These are phyloP conservation scores for Ceratotherium simum DNA, from an alignment of 2,113 vertebrate genomes.

Conservation along the genomic window DNA sequence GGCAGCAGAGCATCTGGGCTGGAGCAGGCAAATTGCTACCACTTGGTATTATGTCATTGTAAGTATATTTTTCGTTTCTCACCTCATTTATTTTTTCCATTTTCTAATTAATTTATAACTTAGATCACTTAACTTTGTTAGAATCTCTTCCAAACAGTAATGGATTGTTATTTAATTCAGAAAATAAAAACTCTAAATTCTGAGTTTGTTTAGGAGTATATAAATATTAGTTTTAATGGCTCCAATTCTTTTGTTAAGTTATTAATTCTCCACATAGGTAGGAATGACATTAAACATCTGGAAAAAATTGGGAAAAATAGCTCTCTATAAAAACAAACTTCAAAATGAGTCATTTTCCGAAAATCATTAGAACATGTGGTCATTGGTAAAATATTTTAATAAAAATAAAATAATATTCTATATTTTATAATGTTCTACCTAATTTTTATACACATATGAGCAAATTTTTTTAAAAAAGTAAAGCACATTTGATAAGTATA, in stretches of 20 bases:
- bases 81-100: not conserved
- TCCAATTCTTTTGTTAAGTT: not conserved
- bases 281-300: not conserved
- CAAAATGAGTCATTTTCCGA: not conserved
- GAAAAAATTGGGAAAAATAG: not conserved
- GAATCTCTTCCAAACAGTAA: not conserved
- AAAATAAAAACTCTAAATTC: not conserved
- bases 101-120: not conserved
- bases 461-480: not conserved
- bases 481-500: not conserved
- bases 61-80: not conserved
- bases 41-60: not conserved
- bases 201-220: not conserved
- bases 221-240: not conserved
- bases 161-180: not conserved
- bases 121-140: not conserved
- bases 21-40: not conserved
- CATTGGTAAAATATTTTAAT: not conserved
- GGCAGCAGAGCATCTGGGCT: not conserved
- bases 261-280: not conserved
- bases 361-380: not conserved
- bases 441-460: not conserved
- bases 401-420: not conserved
- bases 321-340: not conserved
- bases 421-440: not conserved